Conservation (phyloP, 2,113 vertebrate genomes). For the Camelus bactrianus region DNA sequence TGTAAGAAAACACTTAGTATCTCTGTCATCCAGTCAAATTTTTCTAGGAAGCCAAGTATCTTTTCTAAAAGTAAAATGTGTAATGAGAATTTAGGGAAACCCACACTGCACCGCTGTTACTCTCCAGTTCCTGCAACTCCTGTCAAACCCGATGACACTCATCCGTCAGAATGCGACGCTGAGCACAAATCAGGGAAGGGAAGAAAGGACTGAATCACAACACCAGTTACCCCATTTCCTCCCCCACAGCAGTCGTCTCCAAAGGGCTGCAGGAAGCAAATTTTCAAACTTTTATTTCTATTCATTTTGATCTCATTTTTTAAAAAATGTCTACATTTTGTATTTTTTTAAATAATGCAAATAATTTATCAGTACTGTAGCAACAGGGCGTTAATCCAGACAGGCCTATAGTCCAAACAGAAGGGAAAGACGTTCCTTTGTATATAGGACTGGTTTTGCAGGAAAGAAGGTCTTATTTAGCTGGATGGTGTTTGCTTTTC, state of each 20-base stretch:
- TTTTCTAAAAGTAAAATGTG: constrained; percentile 56
- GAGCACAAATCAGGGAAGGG: background rate
- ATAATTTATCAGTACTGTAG: background rate
- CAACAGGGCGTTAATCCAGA: background rate
- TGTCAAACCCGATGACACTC: background rate
- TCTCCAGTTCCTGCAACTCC: background rate
- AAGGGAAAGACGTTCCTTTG: constrained; percentile 45
- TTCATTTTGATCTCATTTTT: background rate
- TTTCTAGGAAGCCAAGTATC: background rate
- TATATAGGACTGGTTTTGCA: constrained; percentile 56
- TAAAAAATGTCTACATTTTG: background rate
- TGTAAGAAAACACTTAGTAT: background rate
- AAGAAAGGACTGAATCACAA: background rate
- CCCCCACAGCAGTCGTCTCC: background rate
- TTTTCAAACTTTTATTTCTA: background rate
- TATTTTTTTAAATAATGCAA: background rate
- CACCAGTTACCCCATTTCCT: background rate
- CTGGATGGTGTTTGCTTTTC: background rate
- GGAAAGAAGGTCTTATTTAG: constrained; percentile 51
- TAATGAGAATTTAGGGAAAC: constrained; percentile 37
- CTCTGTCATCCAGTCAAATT: constrained; percentile 4
- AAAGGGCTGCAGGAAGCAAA: background rate
- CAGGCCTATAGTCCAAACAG: background rate
- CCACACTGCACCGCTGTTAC: background rate
- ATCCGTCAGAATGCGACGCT: background rate